These are phyloP conservation scores for Maconellicoccus hirsutus DNA, from an alignment of 1,140 invertebrate genomes.

Conservation along the genomic window DNA sequence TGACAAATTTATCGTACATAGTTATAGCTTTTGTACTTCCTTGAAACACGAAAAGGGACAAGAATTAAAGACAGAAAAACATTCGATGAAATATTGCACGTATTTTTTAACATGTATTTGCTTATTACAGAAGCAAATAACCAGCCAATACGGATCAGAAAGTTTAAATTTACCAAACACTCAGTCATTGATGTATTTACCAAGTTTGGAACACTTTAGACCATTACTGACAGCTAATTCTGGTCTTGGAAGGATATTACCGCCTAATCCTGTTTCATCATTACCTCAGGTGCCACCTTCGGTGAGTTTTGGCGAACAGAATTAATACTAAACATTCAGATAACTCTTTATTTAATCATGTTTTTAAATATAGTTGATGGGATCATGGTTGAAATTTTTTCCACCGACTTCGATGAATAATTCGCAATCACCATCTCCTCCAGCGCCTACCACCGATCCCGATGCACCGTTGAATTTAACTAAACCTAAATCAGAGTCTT, in stretches of 20 bases:
- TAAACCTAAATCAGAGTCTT: slow-evolving; percentile 59
- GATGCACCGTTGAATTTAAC: slow-evolving; percentile 78
- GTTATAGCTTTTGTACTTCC: not conserved
- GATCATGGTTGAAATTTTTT: not conserved
- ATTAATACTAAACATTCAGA: no score
- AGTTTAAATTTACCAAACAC: slow-evolving; percentile 31
- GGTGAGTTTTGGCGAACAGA: not conserved
- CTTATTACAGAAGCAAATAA: slow-evolving; percentile 31
- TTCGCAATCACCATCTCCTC: slow-evolving; percentile 36
- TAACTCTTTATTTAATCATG: no score
- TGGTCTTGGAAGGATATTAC: not conserved
- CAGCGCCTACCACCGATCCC: slow-evolving; percentile 43
- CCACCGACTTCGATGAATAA: not conserved
- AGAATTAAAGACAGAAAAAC: no score
- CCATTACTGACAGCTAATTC: not conserved
- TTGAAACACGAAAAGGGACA: not conserved
- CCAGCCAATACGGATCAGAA: slow-evolving; percentile 31
- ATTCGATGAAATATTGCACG: not conserved
- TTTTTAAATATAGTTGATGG: not conserved
- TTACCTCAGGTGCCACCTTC: not conserved
- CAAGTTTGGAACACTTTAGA: slow-evolving; percentile 45
- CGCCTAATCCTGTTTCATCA: not conserved
- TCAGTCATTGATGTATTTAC: slow-evolving; percentile 46
- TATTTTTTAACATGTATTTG: slow-evolving; percentile 18
- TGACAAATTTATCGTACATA: not conserved